These are phyloP conservation scores for Trematocara unimaculatum DNA, from an alignment of 2,113 vertebrate species.

Conservation along the genomic window DNA sequence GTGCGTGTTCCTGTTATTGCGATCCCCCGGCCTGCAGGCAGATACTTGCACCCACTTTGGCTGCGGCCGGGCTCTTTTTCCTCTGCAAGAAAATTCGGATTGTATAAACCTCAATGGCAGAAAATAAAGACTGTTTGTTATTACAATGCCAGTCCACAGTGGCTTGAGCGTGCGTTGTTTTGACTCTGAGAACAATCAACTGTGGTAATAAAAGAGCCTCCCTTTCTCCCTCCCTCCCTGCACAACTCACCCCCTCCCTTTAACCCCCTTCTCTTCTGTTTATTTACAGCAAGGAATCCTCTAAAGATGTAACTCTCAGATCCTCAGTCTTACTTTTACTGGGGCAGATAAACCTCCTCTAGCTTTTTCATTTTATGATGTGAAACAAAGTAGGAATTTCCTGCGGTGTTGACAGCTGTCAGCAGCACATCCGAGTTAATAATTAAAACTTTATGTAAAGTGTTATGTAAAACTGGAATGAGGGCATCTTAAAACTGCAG, in stretches of 20 bases:
- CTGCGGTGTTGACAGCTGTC: not conserved
- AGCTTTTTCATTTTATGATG: not conserved
- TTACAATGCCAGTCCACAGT: conserved; percentile 55
- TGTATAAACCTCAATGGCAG: conserved; percentile 30
- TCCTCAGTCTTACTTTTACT: not conserved
- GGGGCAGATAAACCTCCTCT: not conserved
- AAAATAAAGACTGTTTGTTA: conserved; percentile 64
- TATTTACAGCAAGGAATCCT: conserved; percentile 44
- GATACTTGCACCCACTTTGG: conserved; percentile 27
- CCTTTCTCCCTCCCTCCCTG: not conserved
- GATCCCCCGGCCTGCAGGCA: conserved; percentile 19
- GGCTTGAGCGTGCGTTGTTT: conserved; percentile 55
- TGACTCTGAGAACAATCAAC: conserved; percentile 66
- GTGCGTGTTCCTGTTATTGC: conserved; percentile 76
- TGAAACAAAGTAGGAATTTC: not conserved
- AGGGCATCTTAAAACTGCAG: not conserved
- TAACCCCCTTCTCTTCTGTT: conserved; percentile 3
- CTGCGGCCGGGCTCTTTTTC: not conserved
- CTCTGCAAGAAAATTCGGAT: conserved; percentile 35
- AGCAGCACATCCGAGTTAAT: not conserved
- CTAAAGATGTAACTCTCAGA: not conserved
- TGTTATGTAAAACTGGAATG: not conserved
- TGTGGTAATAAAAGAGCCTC: conserved; percentile 48
- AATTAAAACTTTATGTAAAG: not conserved
- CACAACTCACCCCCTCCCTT: not conserved